These are phyloP conservation scores for Eolophus roseicapilla DNA, from an alignment of 2,113 vertebrate genomes.

Conservation along the genomic window DNA sequence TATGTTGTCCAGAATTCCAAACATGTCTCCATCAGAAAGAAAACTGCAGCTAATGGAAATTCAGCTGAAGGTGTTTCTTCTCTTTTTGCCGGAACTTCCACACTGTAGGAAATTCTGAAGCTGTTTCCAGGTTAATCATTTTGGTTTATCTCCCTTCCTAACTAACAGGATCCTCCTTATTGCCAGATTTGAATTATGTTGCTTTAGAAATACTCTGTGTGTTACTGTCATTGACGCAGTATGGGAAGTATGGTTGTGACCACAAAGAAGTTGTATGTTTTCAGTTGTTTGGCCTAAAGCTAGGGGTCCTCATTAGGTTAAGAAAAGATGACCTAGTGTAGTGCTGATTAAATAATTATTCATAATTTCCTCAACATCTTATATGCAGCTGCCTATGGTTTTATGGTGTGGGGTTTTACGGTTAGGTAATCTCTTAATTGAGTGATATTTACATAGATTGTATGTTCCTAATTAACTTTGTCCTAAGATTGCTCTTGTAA, in stretches of 20 bases:
- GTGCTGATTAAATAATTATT: background rate
- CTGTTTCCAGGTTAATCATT: background rate
- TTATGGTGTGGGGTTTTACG: background rate
- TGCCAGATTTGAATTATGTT: background rate
- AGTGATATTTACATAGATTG: background rate
- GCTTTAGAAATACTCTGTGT: background rate
- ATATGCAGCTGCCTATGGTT: background rate
- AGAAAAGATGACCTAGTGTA: background rate
- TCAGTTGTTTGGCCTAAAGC: background rate
- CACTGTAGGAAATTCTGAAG: slow-evolving; percentile 25
- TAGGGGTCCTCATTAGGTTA: background rate
- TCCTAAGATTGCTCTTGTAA: background rate
- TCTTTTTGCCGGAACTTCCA: background rate
- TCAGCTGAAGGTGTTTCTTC: slow-evolving; percentile 58
- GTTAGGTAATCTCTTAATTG: background rate
- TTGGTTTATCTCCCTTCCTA: background rate
- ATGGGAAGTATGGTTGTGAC: background rate
- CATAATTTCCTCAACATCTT: background rate
- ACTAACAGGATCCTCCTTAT: background rate
- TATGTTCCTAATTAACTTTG: background rate
- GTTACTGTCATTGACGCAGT: background rate
- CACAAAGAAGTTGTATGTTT: background rate
- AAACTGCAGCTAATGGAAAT: slow-evolving; percentile 73
- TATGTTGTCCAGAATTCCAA: slow-evolving; percentile 78
- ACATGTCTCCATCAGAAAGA: slow-evolving; percentile 73